A percentile compares a stretch with the other conserved stretches of the same genome.
phyloP scores from a whole-genome alignment of 2,797 vertebrate species.

The Alosa sapidissima region DNA sequence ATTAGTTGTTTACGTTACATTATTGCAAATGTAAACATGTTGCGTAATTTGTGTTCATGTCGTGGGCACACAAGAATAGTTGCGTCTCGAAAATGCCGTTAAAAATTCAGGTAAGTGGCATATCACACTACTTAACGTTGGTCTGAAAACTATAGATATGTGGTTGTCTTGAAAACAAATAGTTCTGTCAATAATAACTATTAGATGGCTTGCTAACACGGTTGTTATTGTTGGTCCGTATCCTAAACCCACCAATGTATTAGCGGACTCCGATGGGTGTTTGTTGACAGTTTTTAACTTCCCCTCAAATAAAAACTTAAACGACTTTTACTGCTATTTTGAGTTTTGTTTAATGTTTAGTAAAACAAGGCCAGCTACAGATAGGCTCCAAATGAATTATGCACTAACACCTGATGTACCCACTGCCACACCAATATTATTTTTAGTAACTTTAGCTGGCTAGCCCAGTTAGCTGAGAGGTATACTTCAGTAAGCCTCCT shows the following conservation, averaged over 20 bases:
- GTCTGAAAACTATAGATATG: not conserved
- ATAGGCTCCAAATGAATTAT: not conserved
- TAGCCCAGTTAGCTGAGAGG: constrained; percentile 25
- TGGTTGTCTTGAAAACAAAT: too few species aligned
- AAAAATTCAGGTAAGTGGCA: not conserved
- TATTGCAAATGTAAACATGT: not conserved
- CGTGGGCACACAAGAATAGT: too few species aligned
- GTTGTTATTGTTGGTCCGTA: not conserved
- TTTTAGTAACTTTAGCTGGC: constrained; percentile 46
- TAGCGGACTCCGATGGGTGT: not conserved
- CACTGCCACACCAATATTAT: constrained; percentile 41
- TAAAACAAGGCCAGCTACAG: not conserved
- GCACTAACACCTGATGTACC: not conserved
- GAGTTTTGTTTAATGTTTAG: not conserved
- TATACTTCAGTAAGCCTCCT: constrained; percentile 47
- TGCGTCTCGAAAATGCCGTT: not conserved
- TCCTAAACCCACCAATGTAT: not conserved
- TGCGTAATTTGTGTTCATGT: not conserved
- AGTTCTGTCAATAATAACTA: not conserved
- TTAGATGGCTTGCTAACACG: not conserved
- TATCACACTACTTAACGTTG: not conserved
- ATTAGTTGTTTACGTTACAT: too few species aligned
- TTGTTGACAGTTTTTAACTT: not conserved
- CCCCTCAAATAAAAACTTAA: not conserved
- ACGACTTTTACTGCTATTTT: not conserved